Conservation (phyloP, 2,113 vertebrate species). For the Telmatochromis brichardi region DNA sequence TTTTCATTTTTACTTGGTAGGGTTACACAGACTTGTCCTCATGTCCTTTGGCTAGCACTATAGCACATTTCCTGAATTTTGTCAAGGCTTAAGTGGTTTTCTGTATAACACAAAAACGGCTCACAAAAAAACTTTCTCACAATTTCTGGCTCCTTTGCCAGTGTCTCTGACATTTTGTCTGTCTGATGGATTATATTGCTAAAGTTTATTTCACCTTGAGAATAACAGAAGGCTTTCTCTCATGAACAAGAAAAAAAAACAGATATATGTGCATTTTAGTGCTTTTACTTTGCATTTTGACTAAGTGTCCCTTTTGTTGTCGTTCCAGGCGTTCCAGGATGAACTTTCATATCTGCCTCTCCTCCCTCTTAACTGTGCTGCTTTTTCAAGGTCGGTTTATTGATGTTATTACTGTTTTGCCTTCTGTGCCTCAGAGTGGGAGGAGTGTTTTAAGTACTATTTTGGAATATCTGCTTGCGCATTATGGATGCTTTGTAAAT, state of each 20-base stretch:
- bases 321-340: conserved; percentile 59
- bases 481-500: not conserved
- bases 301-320: not conserved
- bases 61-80: not conserved
- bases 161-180: not conserved
- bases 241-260: accelerated
- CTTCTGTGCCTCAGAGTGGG: not conserved
- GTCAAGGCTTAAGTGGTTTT: not conserved
- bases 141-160: not conserved
- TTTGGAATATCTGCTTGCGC: not conserved
- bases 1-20: not conserved
- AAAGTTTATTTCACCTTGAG: not conserved
- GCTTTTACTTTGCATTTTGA: not conserved
- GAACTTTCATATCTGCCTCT: conserved; percentile 14
- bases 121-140: not conserved
- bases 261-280: not conserved
- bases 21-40: not conserved
- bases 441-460: not conserved
- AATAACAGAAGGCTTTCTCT: not conserved
- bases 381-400: conserved; percentile 64
- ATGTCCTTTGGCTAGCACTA: not conserved
- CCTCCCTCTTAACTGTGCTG: conserved; percentile 38
- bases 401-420: not conserved
- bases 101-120: not conserved
- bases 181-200: not conserved